Evolutionary conservation across 2,113 vertebrate species (phyloP).

Genomic region (Ursus arctos): DNA sequence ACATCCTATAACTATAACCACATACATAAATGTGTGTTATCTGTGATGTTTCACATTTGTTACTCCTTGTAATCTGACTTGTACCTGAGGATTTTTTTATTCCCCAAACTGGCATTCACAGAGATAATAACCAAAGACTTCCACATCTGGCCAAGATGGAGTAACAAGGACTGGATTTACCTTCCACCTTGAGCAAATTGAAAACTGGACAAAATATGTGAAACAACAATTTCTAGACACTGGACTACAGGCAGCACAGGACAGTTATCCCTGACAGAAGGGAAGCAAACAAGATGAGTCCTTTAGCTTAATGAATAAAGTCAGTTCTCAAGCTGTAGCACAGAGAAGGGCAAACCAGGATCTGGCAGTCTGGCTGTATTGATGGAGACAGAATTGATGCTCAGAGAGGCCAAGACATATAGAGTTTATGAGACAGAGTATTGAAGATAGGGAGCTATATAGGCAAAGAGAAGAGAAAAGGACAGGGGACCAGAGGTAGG

Average conservation of each 20-base stretch:
- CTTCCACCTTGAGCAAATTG: neutral
- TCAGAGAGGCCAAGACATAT: neutral
- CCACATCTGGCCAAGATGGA: neutral
- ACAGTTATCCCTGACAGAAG: neutral
- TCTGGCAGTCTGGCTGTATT: neutral
- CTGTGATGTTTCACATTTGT: neutral
- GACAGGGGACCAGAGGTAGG: neutral
- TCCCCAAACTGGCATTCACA: neutral
- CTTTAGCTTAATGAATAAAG: neutral
- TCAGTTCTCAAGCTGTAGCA: neutral
- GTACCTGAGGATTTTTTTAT: neutral
- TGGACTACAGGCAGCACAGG: neutral
- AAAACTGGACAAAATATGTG: neutral
- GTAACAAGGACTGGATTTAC: neutral
- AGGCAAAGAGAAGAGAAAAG: neutral
- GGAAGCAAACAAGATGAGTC: neutral
- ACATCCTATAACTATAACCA: neutral
- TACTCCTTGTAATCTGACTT: neutral
- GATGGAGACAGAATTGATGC: neutral
- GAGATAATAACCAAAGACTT: neutral
- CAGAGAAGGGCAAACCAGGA: neutral
- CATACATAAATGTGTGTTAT: neutral
- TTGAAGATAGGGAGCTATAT: neutral
- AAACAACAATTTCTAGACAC: neutral
- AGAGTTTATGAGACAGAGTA: neutral